Evolutionary conservation across 2,113 vertebrate genomes (phyloP), one percentile per base, ranked within the genome.

Genomic region (Psephotus haematonotus): DNA sequence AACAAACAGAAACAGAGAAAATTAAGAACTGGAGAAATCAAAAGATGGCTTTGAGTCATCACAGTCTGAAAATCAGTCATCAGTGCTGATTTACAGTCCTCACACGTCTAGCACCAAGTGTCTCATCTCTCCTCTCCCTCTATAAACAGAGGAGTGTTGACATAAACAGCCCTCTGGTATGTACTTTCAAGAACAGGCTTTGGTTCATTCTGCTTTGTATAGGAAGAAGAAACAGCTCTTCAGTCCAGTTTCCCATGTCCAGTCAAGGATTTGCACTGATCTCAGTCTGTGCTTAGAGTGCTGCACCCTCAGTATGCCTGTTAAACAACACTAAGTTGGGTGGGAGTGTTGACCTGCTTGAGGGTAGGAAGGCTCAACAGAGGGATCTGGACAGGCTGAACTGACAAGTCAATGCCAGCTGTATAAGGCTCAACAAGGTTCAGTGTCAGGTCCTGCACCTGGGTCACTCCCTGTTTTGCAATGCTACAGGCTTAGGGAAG

Each of bases 31-130:
- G 53, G 1, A 31, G 59, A 17, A 85, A 43, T 24, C 10, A 17
- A 59, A 69, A 77, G 79, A 35, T 35, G 65, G 16, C 39, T 92
- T 67, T 62, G 89, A 83, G 53, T 44, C 68, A 62, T 2, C 44
- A 2, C 16, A 23, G 41, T 6, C 1, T 60, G 53, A 17, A 27
- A 35, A 37, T 20, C 33, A 55, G 23, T 9, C 7, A 35, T 13
- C 35, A 11, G 43, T 8, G 43, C 44, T 64, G 53, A 43, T 53
- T 55, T 84, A 43, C 17, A 41, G 63, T 63, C 39, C 63, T 25
- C 17, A 23, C 1, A 0, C 0, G 0, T 52, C 52, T 18, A 53
- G 16, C 1, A 2, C 25, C 53, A 49, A 35, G 4, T 4, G 28
- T 27, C 35, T 91, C 49, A 9, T 43, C 37, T 13, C 62, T 74